phyloP scores from a whole-genome alignment of 2,797 vertebrate genomes.

The Eremophila alpestris region DNA sequence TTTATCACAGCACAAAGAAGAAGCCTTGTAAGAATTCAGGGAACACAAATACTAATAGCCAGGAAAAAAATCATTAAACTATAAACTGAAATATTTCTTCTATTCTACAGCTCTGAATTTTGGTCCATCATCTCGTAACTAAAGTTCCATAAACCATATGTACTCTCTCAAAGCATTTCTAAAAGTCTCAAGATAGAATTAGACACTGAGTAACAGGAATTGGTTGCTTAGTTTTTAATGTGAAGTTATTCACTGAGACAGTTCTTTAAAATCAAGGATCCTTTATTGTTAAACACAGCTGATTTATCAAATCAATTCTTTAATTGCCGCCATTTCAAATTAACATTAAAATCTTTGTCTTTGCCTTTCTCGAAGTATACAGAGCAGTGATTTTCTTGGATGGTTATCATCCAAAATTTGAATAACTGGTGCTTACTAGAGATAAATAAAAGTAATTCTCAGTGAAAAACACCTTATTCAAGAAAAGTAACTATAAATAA shows the following conservation, averaged over 20 bases:
- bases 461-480: background rate
- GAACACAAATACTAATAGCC: background rate
- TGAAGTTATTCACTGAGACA: background rate
- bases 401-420: background rate
- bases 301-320: constrained; percentile 3
- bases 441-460: background rate
- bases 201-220: background rate
- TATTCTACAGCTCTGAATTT: background rate
- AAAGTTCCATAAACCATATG: background rate
- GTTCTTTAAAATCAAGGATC: background rate
- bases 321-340: background rate
- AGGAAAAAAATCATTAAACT: background rate
- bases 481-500: background rate
- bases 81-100: background rate
- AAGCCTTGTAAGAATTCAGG: background rate
- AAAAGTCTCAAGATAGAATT: background rate
- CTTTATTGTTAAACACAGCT: background rate
- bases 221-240: background rate
- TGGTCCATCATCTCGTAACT: background rate
- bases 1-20: background rate
- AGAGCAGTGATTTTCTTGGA: background rate
- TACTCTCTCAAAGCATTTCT: background rate
- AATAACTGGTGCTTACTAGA: background rate
- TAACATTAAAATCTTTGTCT: background rate
- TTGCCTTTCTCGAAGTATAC: background rate